Evolutionary conservation across 2,113 vertebrate species (phyloP).

Genomic region (Lepisosteus osseus): DNA sequence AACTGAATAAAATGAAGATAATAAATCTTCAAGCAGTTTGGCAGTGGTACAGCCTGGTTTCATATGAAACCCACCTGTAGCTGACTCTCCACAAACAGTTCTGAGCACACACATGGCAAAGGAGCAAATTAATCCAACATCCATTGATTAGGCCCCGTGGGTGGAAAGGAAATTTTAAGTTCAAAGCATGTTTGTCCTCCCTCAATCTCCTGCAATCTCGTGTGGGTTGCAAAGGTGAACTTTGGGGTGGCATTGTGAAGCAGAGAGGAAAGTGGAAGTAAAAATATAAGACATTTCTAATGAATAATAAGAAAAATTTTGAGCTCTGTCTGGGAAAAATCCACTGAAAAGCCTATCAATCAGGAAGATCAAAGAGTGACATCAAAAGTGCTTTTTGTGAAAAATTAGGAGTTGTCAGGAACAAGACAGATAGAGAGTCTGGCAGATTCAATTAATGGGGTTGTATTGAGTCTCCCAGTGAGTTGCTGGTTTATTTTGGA

Average conservation of each 20-base stretch:
- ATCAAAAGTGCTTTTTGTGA: slow-evolving; percentile 1
- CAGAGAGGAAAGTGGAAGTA: slow-evolving; percentile 2
- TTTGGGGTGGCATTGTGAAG: slow-evolving; percentile 21
- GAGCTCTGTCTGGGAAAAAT: slow-evolving; percentile 6
- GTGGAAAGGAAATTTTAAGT: background rate
- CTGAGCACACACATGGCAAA: too few relatives aligned
- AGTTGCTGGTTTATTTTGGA: slow-evolving; percentile 29
- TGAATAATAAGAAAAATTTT: slow-evolving; percentile 2
- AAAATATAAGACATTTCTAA: slow-evolving; percentile 1
- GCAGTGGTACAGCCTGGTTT: too few relatives aligned
- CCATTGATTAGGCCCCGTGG: too few relatives aligned
- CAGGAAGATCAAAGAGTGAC: slow-evolving; percentile 13
- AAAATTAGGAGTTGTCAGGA: slow-evolving; percentile 7
- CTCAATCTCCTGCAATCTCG: background rate
- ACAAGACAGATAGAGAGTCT: slow-evolving; percentile 21
- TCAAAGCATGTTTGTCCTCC: background rate
- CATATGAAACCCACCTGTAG: too few relatives aligned
- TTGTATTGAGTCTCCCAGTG: slow-evolving; percentile 11
- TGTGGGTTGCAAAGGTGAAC: background rate
- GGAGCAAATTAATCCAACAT: too few relatives aligned
- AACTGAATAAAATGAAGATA: too few relatives aligned
- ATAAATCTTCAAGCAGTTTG: too few relatives aligned
- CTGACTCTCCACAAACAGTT: too few relatives aligned
- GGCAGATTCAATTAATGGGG: slow-evolving; percentile 18
- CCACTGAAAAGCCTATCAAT: background rate